Conservation (phyloP, 2,888 invertebrate species). For the Parthenolecanium corni region DNA sequence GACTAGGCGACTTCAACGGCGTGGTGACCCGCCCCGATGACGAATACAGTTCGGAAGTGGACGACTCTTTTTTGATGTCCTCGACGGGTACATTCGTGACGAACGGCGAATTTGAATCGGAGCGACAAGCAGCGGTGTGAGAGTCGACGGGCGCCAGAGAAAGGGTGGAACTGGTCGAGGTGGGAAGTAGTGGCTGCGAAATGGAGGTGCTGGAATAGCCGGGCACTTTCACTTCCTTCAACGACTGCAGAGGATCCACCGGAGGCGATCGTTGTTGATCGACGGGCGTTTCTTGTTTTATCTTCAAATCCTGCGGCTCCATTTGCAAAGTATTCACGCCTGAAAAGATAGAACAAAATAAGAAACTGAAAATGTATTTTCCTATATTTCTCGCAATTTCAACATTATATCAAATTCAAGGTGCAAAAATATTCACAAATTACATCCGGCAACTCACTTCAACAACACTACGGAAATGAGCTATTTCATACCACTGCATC, state of each 20-base stretch:
- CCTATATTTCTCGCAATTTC: background rate
- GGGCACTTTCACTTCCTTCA: slow-evolving; percentile 68
- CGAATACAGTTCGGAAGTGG: slow-evolving; percentile 36
- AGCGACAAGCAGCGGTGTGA: slow-evolving; percentile 18
- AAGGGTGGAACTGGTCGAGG: slow-evolving; percentile 33
- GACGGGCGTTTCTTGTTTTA: slow-evolving; percentile 50
- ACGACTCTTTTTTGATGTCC: slow-evolving; percentile 63
- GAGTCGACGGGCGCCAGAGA: slow-evolving; percentile 31
- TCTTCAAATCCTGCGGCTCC: slow-evolving; percentile 61
- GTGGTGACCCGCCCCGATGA: slow-evolving; percentile 36
- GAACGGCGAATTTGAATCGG: slow-evolving; percentile 44
- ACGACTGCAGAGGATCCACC: slow-evolving; percentile 59
- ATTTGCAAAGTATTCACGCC: slow-evolving; percentile 38
- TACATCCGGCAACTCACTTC: too few species aligned
- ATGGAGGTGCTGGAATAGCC: slow-evolving; percentile 47
- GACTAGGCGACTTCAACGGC: slow-evolving; percentile 37
- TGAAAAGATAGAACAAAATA: background rate
- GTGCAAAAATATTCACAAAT: background rate
- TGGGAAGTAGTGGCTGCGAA: slow-evolving; percentile 36
- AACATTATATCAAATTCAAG: background rate
- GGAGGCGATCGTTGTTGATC: slow-evolving; percentile 35
- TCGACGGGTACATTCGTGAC: slow-evolving; percentile 56
- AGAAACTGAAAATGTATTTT: background rate
- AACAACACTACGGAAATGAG: too few species aligned
- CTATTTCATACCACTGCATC: too few species aligned